Percentiles rank a stretch among this genome's conserved stretches.
Conservation (phyloP, 2,888 invertebrate species). For the Bedellia somnulentella region DNA sequence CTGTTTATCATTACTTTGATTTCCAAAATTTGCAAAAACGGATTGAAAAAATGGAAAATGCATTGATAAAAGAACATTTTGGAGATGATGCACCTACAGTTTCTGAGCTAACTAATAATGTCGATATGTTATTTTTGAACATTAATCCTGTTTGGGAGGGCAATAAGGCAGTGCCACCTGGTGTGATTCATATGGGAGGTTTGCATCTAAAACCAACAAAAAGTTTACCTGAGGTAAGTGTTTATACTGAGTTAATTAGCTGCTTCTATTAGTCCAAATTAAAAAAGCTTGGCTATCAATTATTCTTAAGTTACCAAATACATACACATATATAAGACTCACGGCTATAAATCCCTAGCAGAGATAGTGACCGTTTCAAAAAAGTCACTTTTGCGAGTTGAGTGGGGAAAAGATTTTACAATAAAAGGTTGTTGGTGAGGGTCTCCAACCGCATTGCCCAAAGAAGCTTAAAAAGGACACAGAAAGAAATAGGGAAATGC, state of each 20-base stretch:
- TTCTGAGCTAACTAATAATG: not conserved
- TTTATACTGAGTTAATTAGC: not conserved
- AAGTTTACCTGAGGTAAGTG: constrained; percentile 3
- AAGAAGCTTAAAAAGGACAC: no score
- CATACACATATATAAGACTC: no score
- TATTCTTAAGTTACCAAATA: no score
- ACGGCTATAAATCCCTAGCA: no score
- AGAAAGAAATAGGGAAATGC: no score
- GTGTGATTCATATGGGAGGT: constrained; percentile 1
- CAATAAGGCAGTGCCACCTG: constrained; percentile 2
- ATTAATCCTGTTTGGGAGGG: constrained; percentile 2
- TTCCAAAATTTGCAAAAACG: not conserved
- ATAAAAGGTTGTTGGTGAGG: no score
- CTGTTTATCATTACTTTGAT: constrained; percentile 11
- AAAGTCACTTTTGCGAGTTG: no score
- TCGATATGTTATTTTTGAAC: constrained; percentile 4
- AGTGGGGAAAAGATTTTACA: no score
- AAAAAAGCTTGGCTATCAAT: not conserved
- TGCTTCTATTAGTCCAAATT: not conserved
- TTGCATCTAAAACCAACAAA: constrained; percentile 2
- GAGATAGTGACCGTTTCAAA: no score
- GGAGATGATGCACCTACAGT: not conserved
- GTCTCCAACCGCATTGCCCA: no score
- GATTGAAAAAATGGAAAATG: not conserved
- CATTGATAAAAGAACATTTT: not conserved